Evolutionary conservation across 1,140 invertebrate genomes (phyloP).

Genomic region (Wasmannia auropunctata): DNA sequence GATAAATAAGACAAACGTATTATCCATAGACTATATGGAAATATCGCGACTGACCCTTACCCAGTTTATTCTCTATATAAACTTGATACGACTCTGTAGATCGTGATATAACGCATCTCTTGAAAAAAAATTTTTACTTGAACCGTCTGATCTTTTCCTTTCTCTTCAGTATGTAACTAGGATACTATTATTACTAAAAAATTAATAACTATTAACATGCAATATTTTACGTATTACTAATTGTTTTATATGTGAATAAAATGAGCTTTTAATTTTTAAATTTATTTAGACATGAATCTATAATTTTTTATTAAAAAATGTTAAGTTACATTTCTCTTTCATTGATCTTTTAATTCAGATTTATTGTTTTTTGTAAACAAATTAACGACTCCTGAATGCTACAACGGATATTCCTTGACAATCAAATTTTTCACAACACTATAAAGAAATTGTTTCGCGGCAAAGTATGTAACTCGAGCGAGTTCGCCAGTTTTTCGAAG

Average conservation of each 20-base stretch:
- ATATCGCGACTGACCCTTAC: not conserved
- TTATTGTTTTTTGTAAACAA: not conserved
- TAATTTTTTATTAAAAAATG: not conserved
- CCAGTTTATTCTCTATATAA: not conserved
- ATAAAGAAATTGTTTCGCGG: not conserved
- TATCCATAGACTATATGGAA: constrained; percentile 5
- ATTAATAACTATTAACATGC: not conserved
- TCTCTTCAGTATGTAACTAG: not conserved
- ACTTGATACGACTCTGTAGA: not conserved
- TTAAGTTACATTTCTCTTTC: not conserved
- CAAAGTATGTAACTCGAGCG: not conserved
- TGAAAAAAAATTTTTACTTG: not conserved
- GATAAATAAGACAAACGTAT: constrained; percentile 48
- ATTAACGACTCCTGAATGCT: not conserved
- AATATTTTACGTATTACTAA: not conserved
- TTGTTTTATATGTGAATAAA: not conserved
- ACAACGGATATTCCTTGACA: not conserved
- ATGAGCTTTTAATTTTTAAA: not conserved
- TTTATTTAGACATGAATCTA: not conserved
- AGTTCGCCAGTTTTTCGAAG: not conserved
- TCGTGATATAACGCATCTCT: not conserved
- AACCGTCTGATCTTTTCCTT: not conserved
- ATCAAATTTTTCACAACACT: not conserved
- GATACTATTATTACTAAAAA: too few relatives aligned
- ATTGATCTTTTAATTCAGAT: not conserved